These are phyloP conservation scores for Panthera uncia DNA, from an alignment of 2,113 vertebrate species.

Conservation along the genomic window DNA sequence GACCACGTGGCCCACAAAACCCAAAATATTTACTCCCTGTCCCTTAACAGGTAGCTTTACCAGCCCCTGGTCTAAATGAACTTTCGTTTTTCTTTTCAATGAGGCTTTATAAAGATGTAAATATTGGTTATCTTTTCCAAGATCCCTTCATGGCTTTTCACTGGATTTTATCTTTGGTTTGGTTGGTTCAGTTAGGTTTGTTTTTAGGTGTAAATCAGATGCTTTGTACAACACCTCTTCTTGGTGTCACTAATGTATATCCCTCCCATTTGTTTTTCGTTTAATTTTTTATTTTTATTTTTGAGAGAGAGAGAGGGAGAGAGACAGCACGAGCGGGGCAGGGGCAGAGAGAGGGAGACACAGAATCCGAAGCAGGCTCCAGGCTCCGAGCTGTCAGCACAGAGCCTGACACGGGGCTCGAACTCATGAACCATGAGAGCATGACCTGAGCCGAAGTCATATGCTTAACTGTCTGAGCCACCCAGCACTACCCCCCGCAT, in stretches of 20 bases:
- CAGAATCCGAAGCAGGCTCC: no score
- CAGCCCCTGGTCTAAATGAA: neutral
- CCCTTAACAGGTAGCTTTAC: neutral
- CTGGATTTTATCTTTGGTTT: neutral
- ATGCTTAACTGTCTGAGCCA: no score
- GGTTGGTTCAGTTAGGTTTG: neutral
- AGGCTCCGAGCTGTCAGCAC: no score
- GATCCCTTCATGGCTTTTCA: neutral
- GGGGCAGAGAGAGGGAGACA: no score
- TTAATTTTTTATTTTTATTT: no score
- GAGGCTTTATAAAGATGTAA: neutral
- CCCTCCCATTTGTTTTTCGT: neutral
- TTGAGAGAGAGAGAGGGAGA: no score
- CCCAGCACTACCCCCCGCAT: no score
- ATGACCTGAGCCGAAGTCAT: no score
- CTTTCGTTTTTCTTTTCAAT: neutral
- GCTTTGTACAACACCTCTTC: neutral
- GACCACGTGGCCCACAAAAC: neutral
- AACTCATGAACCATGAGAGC: no score
- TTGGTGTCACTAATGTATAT: accelerated
- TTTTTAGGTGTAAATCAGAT: neutral
- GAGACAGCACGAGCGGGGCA: no score
- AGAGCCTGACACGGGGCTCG: no score
- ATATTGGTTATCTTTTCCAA: neutral
- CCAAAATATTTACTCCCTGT: neutral